These are phyloP conservation scores for Drosophila bocki DNA, from an alignment of 1,140 invertebrate genomes.

Conservation along the genomic window DNA sequence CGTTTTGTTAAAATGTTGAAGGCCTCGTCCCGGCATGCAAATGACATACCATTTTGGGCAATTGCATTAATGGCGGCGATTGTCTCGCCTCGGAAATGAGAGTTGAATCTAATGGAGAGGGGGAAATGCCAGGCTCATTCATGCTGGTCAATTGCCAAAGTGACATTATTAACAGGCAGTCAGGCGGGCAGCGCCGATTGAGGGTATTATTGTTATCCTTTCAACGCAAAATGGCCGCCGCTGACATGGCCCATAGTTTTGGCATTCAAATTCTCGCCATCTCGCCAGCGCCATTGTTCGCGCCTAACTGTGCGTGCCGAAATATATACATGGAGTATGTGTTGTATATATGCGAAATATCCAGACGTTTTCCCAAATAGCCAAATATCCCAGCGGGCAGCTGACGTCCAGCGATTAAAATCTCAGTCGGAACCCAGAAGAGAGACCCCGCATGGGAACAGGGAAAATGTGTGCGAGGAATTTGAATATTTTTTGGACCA, in stretches of 20 bases:
- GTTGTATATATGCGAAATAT: background rate
- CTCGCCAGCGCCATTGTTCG: slow-evolving; percentile 62
- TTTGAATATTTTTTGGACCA: slow-evolving; percentile 31
- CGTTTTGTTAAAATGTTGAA: slow-evolving; percentile 57
- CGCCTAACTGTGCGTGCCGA: slow-evolving; percentile 72
- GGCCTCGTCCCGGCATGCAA: slow-evolving; percentile 65
- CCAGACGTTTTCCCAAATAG: slow-evolving; percentile 6
- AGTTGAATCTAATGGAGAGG: background rate
- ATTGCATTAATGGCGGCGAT: slow-evolving; percentile 77
- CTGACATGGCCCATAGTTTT: slow-evolving; percentile 54
- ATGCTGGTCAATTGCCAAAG: slow-evolving; percentile 81
- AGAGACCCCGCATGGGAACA: slow-evolving; percentile 43
- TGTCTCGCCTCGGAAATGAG: slow-evolving; percentile 46
- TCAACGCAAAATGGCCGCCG: slow-evolving; percentile 75
- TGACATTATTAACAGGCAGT: slow-evolving; percentile 69
- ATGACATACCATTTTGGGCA: slow-evolving; percentile 61
- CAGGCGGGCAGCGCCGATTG: slow-evolving; percentile 69
- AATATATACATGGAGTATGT: slow-evolving; percentile 6
- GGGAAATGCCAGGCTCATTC: slow-evolving; percentile 38
- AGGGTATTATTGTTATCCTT: slow-evolving; percentile 78
- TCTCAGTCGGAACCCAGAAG: slow-evolving; percentile 46
- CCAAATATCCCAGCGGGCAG: slow-evolving; percentile 57
- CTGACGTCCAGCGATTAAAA: slow-evolving; percentile 73
- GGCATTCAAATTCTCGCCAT: slow-evolving; percentile 69
- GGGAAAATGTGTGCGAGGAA: slow-evolving; percentile 24